These are phyloP conservation scores for Acanthochromis polyacanthus DNA, from an alignment of 2,113 vertebrate species.

Conservation along the genomic window DNA sequence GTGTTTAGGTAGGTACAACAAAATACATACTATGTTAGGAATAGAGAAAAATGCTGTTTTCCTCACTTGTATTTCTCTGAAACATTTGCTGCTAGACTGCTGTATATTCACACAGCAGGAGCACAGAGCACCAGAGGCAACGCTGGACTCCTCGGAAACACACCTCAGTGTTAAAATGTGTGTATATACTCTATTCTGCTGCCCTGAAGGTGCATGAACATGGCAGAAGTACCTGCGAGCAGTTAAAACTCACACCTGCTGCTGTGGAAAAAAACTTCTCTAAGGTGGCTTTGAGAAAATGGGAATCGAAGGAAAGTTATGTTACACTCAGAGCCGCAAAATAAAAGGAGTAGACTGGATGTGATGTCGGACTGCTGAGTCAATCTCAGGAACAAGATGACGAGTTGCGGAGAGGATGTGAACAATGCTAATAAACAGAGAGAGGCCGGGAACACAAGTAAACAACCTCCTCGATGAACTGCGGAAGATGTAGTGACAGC, in stretches of 20 bases:
- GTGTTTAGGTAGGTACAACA: not conserved
- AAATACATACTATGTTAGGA: not conserved
- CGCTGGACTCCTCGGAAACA: constrained; percentile 15
- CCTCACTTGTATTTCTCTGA: not conserved
- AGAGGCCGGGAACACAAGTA: too few relatives aligned
- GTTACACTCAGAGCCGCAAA: not conserved
- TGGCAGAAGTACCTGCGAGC: constrained; percentile 11
- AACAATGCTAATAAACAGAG: not conserved
- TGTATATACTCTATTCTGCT: not conserved
- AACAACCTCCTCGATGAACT: not conserved
- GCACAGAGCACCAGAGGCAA: not conserved
- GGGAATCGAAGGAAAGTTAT: not conserved
- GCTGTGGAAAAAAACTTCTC: not conserved
- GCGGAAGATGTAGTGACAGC: constrained; percentile 37
- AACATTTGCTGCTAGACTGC: not conserved
- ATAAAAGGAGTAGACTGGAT: not conserved
- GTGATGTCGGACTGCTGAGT: not conserved
- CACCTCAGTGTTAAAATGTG: constrained; percentile 6
- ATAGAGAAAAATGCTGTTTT: not conserved
- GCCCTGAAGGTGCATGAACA: not conserved
- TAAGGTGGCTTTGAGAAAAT: not conserved
- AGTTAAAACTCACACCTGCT: constrained; percentile 7
- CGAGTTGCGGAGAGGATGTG: not conserved
- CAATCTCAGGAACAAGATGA: not conserved
- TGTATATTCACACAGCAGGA: constrained; percentile 39